A percentile compares a stretch with the other conserved stretches of the same genome.
Conservation (phyloP, 2,888 invertebrate genomes). For the Hylaea fasciaria region DNA sequence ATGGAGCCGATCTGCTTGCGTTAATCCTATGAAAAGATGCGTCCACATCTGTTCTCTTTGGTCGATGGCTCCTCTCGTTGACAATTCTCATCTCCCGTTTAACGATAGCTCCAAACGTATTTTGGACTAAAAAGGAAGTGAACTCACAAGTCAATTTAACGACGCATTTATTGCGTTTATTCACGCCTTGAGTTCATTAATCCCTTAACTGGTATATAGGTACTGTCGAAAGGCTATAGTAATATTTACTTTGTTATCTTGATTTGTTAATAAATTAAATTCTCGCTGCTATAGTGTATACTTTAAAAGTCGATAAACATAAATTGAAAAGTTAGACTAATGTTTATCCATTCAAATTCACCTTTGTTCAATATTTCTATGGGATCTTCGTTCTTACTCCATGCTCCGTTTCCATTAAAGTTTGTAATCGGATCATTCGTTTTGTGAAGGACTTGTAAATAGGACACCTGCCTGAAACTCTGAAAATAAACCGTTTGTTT, state of each 20-base stretch:
- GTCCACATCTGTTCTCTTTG: constrained; percentile 56
- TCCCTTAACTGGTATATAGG: no score
- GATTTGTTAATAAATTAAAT: no score
- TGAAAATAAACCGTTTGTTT: constrained; percentile 52
- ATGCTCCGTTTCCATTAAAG: constrained; percentile 25
- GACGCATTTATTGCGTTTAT: no score
- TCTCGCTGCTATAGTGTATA: no score
- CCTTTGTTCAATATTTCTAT: constrained; percentile 69
- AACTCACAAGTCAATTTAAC: neutral
- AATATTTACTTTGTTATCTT: no score
- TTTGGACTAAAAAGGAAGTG: constrained; percentile 58
- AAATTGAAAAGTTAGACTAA: no score
- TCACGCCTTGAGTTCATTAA: no score
- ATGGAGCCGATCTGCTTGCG: constrained; percentile 50
- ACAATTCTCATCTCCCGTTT: constrained; percentile 65
- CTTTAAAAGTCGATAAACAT: no score
- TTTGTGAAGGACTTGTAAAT: constrained; percentile 78
- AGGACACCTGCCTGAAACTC: constrained; percentile 69
- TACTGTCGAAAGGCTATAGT: no score
- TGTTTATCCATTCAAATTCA: constrained; percentile 37
- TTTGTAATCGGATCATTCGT: constrained; percentile 59
- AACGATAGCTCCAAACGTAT: constrained; percentile 70
- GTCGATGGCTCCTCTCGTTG: constrained; percentile 44
- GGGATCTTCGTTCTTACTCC: constrained; percentile 64
- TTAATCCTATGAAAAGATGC: constrained; percentile 59